Percentiles rank a stretch among this genome's conserved stretches.
phyloP scores from a whole-genome alignment of 1,140 invertebrate species.

The Drosophila pachea region DNA sequence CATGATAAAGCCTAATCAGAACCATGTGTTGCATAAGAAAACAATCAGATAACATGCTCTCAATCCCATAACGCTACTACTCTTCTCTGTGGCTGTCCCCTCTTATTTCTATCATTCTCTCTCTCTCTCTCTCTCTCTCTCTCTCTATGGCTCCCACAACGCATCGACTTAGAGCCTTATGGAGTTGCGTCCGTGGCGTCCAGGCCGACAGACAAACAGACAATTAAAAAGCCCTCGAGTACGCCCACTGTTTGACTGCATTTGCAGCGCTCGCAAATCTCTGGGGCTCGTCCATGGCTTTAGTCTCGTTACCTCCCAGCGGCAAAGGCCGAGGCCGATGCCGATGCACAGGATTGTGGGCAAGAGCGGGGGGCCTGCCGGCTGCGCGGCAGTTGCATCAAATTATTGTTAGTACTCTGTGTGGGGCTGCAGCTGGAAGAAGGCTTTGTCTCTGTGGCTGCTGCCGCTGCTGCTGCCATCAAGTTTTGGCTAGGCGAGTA shows the following conservation, averaged over 20 bases:
- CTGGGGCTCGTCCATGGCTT: constrained; percentile 62
- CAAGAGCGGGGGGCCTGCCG: neutral
- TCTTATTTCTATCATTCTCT: neutral
- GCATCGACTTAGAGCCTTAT: constrained; percentile 6
- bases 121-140: neutral
- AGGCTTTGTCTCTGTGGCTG: constrained; percentile 6
- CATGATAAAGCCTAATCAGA: constrained; percentile 30
- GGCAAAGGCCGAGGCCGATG: constrained; percentile 20
- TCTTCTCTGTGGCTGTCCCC: neutral
- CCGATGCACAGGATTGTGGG: constrained; percentile 4
- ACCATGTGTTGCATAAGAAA: constrained; percentile 51
- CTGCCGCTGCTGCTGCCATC: constrained; percentile 12
- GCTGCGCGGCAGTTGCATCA: constrained; percentile 25
- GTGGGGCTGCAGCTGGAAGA: constrained; percentile 24
- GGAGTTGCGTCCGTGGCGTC: constrained; percentile 5
- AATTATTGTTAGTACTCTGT: constrained; percentile 69
- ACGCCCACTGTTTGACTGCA: constrained; percentile 60
- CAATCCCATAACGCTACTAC: too few relatives aligned
- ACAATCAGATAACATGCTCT: constrained; percentile 44
- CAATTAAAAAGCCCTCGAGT: constrained; percentile 72
- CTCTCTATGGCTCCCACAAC: neutral
- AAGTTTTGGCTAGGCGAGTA: constrained; percentile 28
- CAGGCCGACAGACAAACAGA: constrained; percentile 43
- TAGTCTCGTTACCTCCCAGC: constrained; percentile 46
- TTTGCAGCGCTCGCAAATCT: constrained; percentile 52